Percentiles rank a stretch among this genome's conserved stretches.
Conservation (phyloP, 2,888 invertebrate species). For the Dicycla oo region DNA sequence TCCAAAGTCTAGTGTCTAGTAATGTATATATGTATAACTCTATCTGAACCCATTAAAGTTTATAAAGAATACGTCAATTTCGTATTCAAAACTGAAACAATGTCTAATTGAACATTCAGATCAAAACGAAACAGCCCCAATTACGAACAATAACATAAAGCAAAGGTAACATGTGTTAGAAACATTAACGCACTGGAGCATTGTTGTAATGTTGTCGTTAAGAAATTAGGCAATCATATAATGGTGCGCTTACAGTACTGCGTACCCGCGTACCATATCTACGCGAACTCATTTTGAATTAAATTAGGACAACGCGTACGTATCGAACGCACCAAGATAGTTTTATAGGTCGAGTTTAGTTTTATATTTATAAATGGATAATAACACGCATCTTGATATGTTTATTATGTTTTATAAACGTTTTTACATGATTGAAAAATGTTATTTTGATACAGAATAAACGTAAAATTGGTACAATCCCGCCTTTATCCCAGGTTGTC, state of each 20-base stretch:
- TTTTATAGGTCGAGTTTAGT: slow-evolving; percentile 77
- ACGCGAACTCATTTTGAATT: slow-evolving; percentile 71
- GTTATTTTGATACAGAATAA: slow-evolving; percentile 59
- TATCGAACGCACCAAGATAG: slow-evolving; percentile 69
- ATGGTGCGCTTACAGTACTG: slow-evolving; percentile 53
- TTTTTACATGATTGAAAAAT: slow-evolving; percentile 69
- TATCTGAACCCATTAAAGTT: not conserved
- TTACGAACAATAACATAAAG: slow-evolving; percentile 37
- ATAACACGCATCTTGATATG: slow-evolving; percentile 72
- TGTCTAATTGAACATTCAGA: slow-evolving; percentile 45
- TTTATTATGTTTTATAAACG: slow-evolving; percentile 71
- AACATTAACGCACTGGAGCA: slow-evolving; percentile 51
- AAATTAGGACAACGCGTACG: slow-evolving; percentile 76
- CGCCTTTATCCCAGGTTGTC: slow-evolving; percentile 15
- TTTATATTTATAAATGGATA: slow-evolving; percentile 77
- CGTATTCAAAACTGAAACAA: slow-evolving; percentile 42
- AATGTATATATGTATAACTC: not conserved
- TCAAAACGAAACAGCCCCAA: slow-evolving; percentile 42
- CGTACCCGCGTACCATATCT: slow-evolving; percentile 66
- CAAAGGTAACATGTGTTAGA: slow-evolving; percentile 51
- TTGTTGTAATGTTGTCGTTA: slow-evolving; percentile 61
- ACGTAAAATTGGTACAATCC: slow-evolving; percentile 43
- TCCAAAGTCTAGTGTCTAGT: not conserved
- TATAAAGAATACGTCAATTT: slow-evolving; percentile 29
- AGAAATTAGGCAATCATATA: slow-evolving; percentile 63